A percentile compares a stretch with the other conserved stretches of the same genome.
These are phyloP conservation scores for Bufotes viridis DNA, from an alignment of 2,797 vertebrate species.

Conservation along the genomic window DNA sequence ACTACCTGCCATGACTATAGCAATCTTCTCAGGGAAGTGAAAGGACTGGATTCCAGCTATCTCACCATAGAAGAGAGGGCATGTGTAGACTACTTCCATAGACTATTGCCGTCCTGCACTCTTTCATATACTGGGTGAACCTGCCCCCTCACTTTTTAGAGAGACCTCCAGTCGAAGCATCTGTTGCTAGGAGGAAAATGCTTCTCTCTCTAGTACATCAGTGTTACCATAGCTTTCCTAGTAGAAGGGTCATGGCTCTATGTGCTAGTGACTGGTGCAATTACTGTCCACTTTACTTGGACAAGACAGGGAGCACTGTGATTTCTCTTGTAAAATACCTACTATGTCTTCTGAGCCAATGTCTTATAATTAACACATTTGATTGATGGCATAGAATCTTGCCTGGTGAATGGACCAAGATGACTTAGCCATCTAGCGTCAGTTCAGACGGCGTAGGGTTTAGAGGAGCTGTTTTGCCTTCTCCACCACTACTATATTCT, in stretches of 20 bases:
- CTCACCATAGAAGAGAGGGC: neutral
- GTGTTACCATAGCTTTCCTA: constrained; percentile 19
- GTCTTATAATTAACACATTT: neutral
- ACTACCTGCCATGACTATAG: too few species aligned
- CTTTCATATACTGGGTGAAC: neutral
- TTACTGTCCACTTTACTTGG: constrained; percentile 1
- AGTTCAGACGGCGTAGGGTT: neutral
- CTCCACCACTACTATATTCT: neutral
- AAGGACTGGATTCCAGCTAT: neutral
- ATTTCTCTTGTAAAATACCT: neutral
- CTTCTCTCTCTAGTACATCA: neutral
- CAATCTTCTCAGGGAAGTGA: too few species aligned
- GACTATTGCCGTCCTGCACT: neutral
- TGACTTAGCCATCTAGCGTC: neutral
- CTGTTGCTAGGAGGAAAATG: constrained; percentile 38
- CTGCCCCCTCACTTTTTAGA: neutral
- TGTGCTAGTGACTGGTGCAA: constrained; percentile 23
- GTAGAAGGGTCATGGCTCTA: neutral
- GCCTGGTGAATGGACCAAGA: neutral
- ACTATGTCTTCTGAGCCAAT: neutral
- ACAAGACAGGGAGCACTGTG: neutral
- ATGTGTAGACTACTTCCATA: constrained; percentile 19
- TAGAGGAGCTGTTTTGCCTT: neutral
- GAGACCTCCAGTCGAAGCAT: constrained; percentile 27
- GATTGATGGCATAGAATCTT: neutral